These are phyloP conservation scores for Heliconius nattereri DNA, from an alignment of 1,140 invertebrate species.

Conservation along the genomic window DNA sequence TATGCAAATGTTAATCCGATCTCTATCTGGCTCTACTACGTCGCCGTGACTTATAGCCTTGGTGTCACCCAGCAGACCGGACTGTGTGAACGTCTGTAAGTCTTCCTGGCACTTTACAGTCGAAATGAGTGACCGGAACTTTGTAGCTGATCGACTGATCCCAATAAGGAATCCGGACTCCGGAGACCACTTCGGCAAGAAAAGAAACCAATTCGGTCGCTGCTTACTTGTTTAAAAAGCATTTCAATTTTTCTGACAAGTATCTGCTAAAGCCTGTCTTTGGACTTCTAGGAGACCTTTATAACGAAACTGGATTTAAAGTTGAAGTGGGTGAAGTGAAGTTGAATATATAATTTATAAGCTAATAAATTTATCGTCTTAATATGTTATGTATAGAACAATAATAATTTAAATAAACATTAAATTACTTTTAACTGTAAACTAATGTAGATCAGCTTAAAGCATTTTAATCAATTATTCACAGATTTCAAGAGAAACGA, in stretches of 20 bases:
- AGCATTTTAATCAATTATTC: background rate
- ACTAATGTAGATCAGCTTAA: background rate
- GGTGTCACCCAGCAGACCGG: background rate
- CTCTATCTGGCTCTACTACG: background rate
- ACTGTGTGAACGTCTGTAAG: background rate
- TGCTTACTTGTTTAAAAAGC: background rate
- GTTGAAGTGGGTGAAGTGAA: too few species aligned
- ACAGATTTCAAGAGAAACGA: background rate
- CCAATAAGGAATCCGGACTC: background rate
- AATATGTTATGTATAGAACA: too few species aligned
- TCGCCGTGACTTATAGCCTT: background rate
- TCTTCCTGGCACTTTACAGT: background rate
- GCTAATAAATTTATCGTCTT: too few species aligned
- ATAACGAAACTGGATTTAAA: too few species aligned
- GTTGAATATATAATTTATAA: too few species aligned
- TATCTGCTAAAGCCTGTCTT: background rate
- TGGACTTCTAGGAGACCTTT: background rate
- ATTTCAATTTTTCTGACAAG: background rate
- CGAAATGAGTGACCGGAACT: background rate
- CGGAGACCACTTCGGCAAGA: background rate
- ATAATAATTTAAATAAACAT: too few species aligned
- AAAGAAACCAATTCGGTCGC: background rate
- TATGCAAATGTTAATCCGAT: constrained; percentile 1
- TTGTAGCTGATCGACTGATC: background rate
- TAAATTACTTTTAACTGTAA: background rate